phyloP scores from a whole-genome alignment of 2,113 vertebrate genomes.

The Baryphthengus martii region DNA sequence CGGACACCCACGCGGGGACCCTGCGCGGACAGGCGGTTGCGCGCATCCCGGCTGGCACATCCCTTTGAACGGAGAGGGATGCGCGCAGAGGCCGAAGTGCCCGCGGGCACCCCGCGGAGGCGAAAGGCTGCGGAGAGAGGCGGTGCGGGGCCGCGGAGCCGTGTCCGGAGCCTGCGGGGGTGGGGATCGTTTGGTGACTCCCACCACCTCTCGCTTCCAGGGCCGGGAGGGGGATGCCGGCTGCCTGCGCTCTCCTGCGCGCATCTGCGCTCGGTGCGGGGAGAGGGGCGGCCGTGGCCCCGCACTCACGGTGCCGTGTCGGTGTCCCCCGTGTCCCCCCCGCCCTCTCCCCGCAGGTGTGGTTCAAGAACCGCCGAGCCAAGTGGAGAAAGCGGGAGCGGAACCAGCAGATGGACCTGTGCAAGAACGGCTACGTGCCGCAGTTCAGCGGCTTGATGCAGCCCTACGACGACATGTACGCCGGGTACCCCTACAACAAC shows the following conservation, averaged over 20 bases:
- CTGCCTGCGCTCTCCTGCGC: not conserved
- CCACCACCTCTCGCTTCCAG: too few relatives aligned
- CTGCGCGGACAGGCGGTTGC: not conserved
- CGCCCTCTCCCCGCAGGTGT: constrained; percentile 81
- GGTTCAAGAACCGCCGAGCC: constrained; percentile 98
- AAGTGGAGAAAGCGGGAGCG: constrained; percentile 98
- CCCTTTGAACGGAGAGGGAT: not conserved
- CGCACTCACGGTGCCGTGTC: not conserved
- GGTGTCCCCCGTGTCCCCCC: not conserved
- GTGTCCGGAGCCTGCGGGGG: not conserved
- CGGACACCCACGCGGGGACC: not conserved
- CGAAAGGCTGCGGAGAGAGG: not conserved
- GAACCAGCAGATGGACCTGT: constrained; percentile 99
- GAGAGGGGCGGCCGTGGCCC: not conserved
- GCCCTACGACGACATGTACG: constrained; percentile 97
- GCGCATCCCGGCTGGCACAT: not conserved
- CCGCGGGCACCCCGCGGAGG: not conserved
- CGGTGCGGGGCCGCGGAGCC: not conserved
- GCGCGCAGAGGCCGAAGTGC: not conserved
- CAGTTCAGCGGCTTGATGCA: constrained; percentile 98
- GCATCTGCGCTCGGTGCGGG: not conserved
- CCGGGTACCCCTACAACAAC: constrained; percentile 98
- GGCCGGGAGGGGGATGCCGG: not conserved
- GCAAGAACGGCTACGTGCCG: constrained; percentile 98
- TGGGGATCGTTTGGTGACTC: too few relatives aligned